phyloP scores from a whole-genome alignment of 2,113 vertebrate species.

The Salvelinus sp. region DNA sequence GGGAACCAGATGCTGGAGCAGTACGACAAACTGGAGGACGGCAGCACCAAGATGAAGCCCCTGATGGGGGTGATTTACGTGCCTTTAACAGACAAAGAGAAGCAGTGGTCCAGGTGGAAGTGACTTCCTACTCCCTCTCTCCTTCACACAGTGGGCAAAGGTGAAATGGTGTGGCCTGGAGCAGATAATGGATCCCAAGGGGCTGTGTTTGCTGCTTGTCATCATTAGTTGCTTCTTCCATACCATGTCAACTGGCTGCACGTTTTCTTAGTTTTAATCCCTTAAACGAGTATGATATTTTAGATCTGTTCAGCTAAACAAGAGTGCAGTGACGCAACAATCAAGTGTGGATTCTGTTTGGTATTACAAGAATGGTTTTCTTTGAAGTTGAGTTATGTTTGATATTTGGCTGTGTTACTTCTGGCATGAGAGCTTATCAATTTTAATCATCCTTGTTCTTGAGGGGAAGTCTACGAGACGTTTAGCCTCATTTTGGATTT shows the following conservation, averaged over 20 bases:
- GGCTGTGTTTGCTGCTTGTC: slow-evolving; percentile 81
- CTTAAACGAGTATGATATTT: slow-evolving; percentile 18
- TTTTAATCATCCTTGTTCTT: not conserved
- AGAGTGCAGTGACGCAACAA: not conserved
- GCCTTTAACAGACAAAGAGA: slow-evolving; percentile 99
- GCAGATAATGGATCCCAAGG: slow-evolving; percentile 78
- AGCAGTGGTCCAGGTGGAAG: slow-evolving; percentile 99
- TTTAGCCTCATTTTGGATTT: not conserved
- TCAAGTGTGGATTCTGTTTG: not conserved
- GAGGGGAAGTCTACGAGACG: not conserved
- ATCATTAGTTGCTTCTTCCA: slow-evolving; percentile 82
- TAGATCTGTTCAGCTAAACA: slow-evolving; percentile 28
- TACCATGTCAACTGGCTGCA: slow-evolving; percentile 76
- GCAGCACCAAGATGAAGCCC: slow-evolving; percentile 98
- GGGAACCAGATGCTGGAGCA: slow-evolving; percentile 99
- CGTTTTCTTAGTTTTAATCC: slow-evolving; percentile 49
- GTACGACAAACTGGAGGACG: slow-evolving; percentile 96
- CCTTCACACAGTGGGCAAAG: slow-evolving; percentile 83
- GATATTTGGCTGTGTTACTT: slow-evolving; percentile 31
- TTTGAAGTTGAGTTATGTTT: not conserved
- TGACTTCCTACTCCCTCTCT: slow-evolving; percentile 92
- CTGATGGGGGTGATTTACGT: slow-evolving; percentile 99
- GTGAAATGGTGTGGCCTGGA: slow-evolving; percentile 95
- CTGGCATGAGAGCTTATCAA: slow-evolving; percentile 41
- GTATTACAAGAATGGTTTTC: not conserved